phyloP scores from a whole-genome alignment of 2,113 vertebrate species.

The Myotis brandtii region DNA sequence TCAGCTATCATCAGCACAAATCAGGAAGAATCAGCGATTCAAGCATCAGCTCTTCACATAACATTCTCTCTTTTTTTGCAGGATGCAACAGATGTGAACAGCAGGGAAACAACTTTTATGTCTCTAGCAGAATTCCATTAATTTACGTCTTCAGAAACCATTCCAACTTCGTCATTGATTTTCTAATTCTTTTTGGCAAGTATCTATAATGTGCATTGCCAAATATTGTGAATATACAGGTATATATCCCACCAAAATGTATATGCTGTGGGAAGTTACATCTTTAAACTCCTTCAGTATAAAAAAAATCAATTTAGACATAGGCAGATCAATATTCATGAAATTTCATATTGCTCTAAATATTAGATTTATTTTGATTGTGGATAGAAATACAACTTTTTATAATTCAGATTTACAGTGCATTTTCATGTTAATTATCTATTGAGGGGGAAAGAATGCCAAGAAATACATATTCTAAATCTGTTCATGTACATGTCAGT shows the following conservation, averaged over 20 bases:
- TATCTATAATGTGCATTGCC: neutral
- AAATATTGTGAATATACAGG: neutral
- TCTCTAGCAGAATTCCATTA: conserved; percentile 38
- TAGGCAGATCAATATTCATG: neutral
- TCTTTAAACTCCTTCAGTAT: neutral
- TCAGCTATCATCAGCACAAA: conserved; percentile 59
- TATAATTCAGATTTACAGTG: neutral
- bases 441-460: neutral
- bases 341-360: neutral
- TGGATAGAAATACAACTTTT: neutral
- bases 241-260: neutral
- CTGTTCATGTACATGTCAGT: neutral
- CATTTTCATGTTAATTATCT: neutral
- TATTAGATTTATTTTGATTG: neutral
- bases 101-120: conserved; percentile 46
- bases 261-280: neutral
- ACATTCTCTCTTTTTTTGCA: neutral
- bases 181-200: neutral
- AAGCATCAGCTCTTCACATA: conserved; percentile 33
- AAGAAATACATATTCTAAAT: neutral
- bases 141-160: conserved; percentile 14
- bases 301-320: conserved; percentile 31
- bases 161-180: conserved; percentile 37
- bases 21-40: neutral
- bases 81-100: conserved; percentile 67